Evolutionary conservation across 2,113 vertebrate genomes (phyloP).

Genomic region (Protomyctophum bolini): DNA sequence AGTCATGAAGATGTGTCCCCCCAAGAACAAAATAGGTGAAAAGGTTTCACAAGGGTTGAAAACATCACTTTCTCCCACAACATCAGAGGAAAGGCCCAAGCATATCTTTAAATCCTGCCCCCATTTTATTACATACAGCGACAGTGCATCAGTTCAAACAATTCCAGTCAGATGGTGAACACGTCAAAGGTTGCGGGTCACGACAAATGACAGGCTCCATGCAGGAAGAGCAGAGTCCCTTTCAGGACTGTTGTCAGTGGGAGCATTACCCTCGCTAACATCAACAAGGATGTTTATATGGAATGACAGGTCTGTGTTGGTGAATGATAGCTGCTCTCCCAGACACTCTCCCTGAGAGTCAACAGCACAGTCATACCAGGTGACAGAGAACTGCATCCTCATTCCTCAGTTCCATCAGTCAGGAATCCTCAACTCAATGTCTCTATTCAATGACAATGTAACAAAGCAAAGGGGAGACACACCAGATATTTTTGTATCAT

Average conservation of each 20-base stretch:
- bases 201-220: constrained; percentile 36
- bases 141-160: constrained; percentile 11
- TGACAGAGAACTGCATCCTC: constrained; percentile 20
- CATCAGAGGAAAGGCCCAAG: constrained; percentile 26
- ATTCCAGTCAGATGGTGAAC: constrained; percentile 28
- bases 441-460: constrained; percentile 15
- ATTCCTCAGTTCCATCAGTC: constrained; percentile 4
- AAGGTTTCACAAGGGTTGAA: constrained; percentile 42
- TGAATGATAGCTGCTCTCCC: constrained; percentile 43
- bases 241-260: constrained; percentile 32
- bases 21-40: constrained; percentile 51
- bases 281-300: constrained; percentile 46
- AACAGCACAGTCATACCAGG: constrained; percentile 31
- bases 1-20: constrained; percentile 38
- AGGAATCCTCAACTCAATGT: constrained; percentile 42
- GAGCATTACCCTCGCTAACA: constrained; percentile 15
- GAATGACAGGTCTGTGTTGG: constrained; percentile 46
- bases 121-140: constrained; percentile 33
- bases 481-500: background rate
- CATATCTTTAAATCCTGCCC: constrained; percentile 37
- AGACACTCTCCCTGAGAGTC: constrained; percentile 37
- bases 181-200: constrained; percentile 48
- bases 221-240: constrained; percentile 7
- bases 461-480: constrained; percentile 1
- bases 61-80: constrained; percentile 2